phyloP scores from a whole-genome alignment of 35 echinoderm and acorn worm species.

The Chiridota heheva region DNA sequence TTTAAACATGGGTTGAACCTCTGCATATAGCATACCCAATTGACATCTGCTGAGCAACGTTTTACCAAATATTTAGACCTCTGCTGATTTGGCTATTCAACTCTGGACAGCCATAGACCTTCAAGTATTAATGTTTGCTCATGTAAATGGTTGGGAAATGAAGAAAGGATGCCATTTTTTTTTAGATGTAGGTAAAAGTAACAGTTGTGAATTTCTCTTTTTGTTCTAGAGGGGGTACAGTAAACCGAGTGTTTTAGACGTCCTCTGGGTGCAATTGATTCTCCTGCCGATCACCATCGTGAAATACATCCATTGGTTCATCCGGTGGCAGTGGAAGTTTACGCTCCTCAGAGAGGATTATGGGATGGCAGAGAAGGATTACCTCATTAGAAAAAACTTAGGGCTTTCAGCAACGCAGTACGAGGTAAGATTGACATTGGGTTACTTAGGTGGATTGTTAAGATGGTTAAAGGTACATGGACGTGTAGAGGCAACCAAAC shows the following conservation, averaged over 20 bases:
- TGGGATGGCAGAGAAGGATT: constrained; percentile 80
- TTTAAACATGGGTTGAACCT: too few species aligned
- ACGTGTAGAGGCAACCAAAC: too few species aligned
- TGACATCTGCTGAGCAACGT: too few species aligned
- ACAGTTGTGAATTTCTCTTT: constrained; percentile 25
- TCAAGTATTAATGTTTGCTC: too few species aligned
- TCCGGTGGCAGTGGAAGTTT: constrained; percentile 84
- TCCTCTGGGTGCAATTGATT: constrained; percentile 82
- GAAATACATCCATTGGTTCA: constrained; percentile 78
- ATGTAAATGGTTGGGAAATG: too few species aligned
- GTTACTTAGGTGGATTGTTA: not conserved
- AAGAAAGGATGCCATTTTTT: too few species aligned
- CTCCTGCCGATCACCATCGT: constrained; percentile 60
- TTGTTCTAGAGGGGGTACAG: constrained; percentile 89
- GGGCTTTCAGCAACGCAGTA: constrained; percentile 66
- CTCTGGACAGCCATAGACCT: too few species aligned
- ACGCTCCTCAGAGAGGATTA: constrained; percentile 47
- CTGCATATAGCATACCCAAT: too few species aligned
- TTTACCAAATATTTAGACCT: too few species aligned
- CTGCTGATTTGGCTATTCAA: too few species aligned
- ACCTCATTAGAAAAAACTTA: constrained; percentile 80
- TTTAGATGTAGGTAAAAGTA: too few species aligned
- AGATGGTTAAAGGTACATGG: not conserved
- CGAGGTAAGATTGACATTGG: constrained; percentile 57
- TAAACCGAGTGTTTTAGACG: constrained; percentile 77